Evolutionary conservation across 2,113 vertebrate species (phyloP).

Genomic region (Ptilorrhoa leucosticta): DNA sequence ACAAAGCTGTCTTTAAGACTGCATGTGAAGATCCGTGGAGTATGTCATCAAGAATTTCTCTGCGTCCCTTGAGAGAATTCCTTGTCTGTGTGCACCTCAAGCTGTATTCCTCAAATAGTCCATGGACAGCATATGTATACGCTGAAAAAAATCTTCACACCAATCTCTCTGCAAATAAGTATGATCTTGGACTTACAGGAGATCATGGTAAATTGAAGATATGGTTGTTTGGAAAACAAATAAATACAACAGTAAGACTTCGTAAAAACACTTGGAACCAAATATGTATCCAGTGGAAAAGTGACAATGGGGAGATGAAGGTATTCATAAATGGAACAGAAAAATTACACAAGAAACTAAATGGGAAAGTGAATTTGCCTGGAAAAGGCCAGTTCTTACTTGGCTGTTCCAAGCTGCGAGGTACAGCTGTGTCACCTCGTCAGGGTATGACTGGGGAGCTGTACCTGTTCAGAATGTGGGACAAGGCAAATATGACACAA

Average conservation of each 20-base stretch:
- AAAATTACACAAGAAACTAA: background rate
- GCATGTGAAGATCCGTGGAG: constrained; percentile 51
- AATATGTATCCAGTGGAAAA: constrained; percentile 63
- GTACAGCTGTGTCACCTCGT: background rate
- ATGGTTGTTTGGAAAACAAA: constrained; percentile 62
- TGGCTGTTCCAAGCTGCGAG: constrained; percentile 49
- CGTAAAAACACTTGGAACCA: constrained; percentile 37
- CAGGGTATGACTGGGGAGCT: constrained; percentile 62
- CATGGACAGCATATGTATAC: constrained; percentile 64
- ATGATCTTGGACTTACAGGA: constrained; percentile 61
- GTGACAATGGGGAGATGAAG: constrained; percentile 15
- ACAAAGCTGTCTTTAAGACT: constrained; percentile 62
- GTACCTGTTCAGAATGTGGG: constrained; percentile 74
- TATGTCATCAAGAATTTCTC: constrained; percentile 53
- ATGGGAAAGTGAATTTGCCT: background rate
- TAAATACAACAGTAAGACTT: background rate
- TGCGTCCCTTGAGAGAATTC: constrained; percentile 55
- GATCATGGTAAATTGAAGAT: constrained; percentile 18
- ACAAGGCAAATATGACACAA: constrained; percentile 6
- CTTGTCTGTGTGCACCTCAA: constrained; percentile 65
- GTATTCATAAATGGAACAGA: constrained; percentile 49
- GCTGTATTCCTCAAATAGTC: background rate
- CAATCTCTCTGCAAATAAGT: background rate
- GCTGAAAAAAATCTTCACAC: background rate
- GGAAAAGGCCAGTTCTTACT: constrained; percentile 61